Evolutionary conservation across 2,797 vertebrate species (phyloP).

Genomic region (Ctenosaura bakeri): DNA sequence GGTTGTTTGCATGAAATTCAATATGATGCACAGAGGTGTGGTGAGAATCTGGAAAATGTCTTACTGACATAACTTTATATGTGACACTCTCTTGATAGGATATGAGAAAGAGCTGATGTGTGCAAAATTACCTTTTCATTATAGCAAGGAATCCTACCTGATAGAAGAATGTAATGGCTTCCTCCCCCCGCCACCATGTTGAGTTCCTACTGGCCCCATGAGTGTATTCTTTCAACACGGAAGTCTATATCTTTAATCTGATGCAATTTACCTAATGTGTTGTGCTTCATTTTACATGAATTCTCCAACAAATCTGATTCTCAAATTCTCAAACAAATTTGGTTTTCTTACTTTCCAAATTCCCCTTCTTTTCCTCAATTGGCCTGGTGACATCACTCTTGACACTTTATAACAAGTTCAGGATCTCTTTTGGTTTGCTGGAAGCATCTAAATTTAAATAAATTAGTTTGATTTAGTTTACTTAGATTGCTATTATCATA

Average conservation of each 20-base stretch:
- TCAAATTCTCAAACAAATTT: background rate
- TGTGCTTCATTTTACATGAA: background rate
- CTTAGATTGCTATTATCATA: background rate
- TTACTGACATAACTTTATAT: background rate
- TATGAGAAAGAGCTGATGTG: background rate
- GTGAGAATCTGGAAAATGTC: background rate
- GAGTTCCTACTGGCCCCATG: background rate
- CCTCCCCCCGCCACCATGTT: no score
- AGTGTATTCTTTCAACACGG: background rate
- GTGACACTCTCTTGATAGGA: background rate
- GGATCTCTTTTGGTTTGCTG: background rate
- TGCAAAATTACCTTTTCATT: background rate
- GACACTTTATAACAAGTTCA: no score
- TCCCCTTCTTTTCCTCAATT: background rate
- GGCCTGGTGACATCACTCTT: background rate
- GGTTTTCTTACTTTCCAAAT: background rate
- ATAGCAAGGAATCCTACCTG: background rate
- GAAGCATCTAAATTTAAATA: background rate
- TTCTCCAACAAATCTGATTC: background rate
- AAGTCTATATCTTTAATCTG: background rate
- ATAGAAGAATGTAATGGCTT: background rate
- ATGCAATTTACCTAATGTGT: background rate
- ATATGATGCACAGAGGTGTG: background rate
- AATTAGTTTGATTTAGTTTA: background rate
- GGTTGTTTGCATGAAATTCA: background rate